phyloP scores from a whole-genome alignment of 2,113 vertebrate species.

The Cyanocitta stelleri region DNA sequence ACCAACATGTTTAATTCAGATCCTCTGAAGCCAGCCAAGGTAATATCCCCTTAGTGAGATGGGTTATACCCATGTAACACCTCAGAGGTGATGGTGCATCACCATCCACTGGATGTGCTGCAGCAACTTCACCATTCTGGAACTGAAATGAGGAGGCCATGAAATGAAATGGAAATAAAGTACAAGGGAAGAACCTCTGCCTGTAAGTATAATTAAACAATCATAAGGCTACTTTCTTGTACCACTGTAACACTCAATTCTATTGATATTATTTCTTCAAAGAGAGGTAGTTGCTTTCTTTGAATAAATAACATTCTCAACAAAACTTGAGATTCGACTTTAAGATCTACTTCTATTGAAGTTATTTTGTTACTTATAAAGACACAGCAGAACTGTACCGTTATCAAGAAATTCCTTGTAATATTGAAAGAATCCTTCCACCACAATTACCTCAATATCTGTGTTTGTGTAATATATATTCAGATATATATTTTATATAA shows the following conservation, averaged over 20 bases:
- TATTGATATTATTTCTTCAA: conserved; percentile 30
- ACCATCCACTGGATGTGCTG: not conserved
- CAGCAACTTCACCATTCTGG: not conserved
- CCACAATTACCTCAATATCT: not conserved
- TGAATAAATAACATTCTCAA: conserved; percentile 23
- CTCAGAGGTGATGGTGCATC: not conserved
- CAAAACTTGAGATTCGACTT: not conserved
- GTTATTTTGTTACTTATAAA: not conserved
- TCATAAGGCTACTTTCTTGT: not conserved
- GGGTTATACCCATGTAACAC: not conserved
- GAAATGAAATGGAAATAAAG: not conserved
- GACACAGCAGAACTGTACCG: not conserved
- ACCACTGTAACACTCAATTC: not conserved
- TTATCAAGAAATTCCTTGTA: not conserved
- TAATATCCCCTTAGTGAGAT: not conserved
- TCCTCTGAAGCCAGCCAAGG: not conserved
- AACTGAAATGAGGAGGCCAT: not conserved
- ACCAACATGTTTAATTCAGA: not conserved
- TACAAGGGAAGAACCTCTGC: not conserved
- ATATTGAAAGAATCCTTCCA: not conserved
- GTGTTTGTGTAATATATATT: not conserved
- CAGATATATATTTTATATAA: not conserved
- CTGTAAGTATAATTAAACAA: not conserved
- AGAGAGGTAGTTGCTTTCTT: conserved; percentile 35
- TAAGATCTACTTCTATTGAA: not conserved